Conservation (phyloP, 1,140 invertebrate species). For the Cylas formicarius region DNA sequence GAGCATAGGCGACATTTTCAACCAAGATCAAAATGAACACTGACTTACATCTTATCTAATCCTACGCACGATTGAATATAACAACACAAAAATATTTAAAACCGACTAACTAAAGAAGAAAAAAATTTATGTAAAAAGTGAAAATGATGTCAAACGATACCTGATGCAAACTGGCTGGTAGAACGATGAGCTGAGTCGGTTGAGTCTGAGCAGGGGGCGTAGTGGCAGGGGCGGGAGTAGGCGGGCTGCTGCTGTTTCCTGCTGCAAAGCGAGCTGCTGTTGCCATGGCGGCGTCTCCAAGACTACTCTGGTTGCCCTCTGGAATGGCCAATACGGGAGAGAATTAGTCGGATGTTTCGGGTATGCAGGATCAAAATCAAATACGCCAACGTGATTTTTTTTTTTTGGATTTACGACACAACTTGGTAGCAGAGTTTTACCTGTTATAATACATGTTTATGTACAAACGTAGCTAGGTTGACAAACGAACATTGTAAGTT, state of each 20-base stretch:
- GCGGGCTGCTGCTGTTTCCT: constrained; percentile 37
- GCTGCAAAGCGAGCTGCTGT: constrained; percentile 42
- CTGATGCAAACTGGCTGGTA: constrained; percentile 42
- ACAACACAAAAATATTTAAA: background rate
- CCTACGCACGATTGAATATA: background rate
- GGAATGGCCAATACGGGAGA: constrained; percentile 25
- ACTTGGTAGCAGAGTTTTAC: constrained; percentile 4
- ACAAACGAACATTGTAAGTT: constrained; percentile 7
- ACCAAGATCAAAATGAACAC: too few relatives aligned
- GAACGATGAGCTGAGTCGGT: constrained; percentile 40
- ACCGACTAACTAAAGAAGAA: background rate
- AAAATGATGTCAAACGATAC: constrained; percentile 27
- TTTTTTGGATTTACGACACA: background rate
- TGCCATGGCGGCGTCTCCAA: constrained; percentile 40
- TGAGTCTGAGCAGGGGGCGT: constrained; percentile 37
- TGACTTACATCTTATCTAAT: too few relatives aligned
- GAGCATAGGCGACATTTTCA: too few relatives aligned
- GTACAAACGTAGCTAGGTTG: background rate
- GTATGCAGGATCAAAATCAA: background rate
- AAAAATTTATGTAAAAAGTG: background rate
- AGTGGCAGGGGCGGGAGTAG: constrained; percentile 38
- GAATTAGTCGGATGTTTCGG: constrained; percentile 8
- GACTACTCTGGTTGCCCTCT: constrained; percentile 36
- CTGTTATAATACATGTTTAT: constrained; percentile 1
- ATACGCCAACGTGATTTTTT: background rate